Evolutionary conservation across 2,797 vertebrate species (phyloP).

Genomic region (Lagocephalus sceleratus): DNA sequence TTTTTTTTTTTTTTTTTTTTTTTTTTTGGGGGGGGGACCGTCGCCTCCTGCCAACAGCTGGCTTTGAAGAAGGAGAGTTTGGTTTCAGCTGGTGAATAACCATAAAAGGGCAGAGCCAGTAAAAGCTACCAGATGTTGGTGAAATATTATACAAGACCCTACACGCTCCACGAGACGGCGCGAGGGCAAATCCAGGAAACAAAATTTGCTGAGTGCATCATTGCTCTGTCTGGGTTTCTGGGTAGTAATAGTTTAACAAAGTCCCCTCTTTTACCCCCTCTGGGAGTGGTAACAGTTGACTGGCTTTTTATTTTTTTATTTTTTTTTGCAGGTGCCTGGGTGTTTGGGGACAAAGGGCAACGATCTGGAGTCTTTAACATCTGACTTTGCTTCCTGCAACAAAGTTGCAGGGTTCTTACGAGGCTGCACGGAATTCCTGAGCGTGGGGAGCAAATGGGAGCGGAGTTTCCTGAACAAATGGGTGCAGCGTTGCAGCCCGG

Average conservation of each 20-base stretch:
- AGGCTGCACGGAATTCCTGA: constrained; percentile 44
- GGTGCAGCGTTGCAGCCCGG: constrained; percentile 33
- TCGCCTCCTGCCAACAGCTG: constrained; percentile 24
- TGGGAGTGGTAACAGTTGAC: constrained; percentile 35
- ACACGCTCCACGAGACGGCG: constrained; percentile 54
- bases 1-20: no score
- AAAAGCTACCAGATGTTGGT: constrained; percentile 72
- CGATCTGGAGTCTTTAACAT: constrained; percentile 24
- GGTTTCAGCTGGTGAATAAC: constrained; percentile 46
- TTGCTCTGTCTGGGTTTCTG: constrained; percentile 54
- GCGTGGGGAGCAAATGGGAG: constrained; percentile 56
- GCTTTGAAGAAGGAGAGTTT: constrained; percentile 23
- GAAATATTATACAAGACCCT: constrained; percentile 70
- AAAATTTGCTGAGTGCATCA: constrained; percentile 60
- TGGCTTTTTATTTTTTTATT: no score
- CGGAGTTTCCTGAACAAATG: constrained; percentile 57
- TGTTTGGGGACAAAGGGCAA: constrained; percentile 42
- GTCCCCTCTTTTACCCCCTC: constrained; percentile 44
- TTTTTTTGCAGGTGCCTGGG: constrained; percentile 52
- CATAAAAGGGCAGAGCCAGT: constrained; percentile 60
- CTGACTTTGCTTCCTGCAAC: constrained; percentile 18
- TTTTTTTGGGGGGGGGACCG: no score
- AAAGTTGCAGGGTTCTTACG: constrained; percentile 16
- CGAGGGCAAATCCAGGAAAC: constrained; percentile 64
- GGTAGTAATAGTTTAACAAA: constrained; percentile 53